Evolutionary conservation across 2,113 vertebrate species (phyloP).

Genomic region (Percopsis transmontana): DNA sequence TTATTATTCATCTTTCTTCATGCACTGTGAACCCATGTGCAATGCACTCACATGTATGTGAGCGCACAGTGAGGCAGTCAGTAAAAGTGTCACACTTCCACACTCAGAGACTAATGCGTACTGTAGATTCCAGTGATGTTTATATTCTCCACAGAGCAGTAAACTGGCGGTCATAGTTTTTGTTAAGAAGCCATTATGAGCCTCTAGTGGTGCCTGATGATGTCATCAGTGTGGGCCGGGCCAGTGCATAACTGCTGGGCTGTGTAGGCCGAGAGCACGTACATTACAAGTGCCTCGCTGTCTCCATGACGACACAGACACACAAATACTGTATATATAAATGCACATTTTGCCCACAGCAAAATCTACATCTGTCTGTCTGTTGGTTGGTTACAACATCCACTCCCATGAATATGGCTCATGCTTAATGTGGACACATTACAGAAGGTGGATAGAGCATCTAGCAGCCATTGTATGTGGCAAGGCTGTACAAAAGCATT

Average conservation of each 20-base stretch:
- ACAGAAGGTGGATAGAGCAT: too few relatives aligned
- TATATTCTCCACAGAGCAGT: slow-evolving; percentile 31
- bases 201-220: slow-evolving; percentile 28
- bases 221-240: slow-evolving; percentile 18
- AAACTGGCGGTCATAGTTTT: slow-evolving; percentile 21
- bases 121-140: slow-evolving; percentile 34
- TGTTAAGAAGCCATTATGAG: background rate
- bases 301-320: background rate
- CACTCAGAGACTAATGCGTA: slow-evolving; percentile 8
- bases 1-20: too few relatives aligned
- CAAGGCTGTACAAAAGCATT: too few relatives aligned
- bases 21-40: background rate
- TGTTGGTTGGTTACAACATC: background rate
- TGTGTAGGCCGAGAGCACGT: slow-evolving; percentile 21
- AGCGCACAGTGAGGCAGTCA: background rate
- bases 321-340: slow-evolving; percentile 1
- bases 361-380: background rate
- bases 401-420: too few relatives aligned
- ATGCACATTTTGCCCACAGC: background rate
- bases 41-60: background rate
- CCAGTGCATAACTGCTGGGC: slow-evolving; percentile 9
- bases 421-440: too few relatives aligned
- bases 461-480: too few relatives aligned
- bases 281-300: slow-evolving; percentile 9
- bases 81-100: background rate